Conservation (phyloP, 2,888 invertebrate genomes). For the Andrena bucephala region DNA sequence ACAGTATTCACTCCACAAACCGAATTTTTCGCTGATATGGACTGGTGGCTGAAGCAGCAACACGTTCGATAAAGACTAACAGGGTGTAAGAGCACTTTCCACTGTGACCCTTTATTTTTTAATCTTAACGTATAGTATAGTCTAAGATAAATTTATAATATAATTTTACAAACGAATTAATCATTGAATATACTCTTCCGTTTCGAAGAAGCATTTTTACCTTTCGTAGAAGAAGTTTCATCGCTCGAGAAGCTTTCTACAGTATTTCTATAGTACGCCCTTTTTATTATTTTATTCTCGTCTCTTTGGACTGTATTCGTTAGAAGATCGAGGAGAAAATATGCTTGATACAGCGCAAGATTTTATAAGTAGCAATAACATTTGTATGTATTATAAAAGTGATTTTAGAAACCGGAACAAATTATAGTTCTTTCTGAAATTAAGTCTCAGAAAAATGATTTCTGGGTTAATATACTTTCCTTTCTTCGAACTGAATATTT, state of each 20-base stretch:
- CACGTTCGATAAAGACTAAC: not conserved
- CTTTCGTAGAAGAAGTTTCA: not conserved
- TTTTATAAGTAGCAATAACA: not conserved
- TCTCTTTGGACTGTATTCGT: not conserved
- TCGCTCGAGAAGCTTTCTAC: not conserved
- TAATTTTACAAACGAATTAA: constrained; percentile 5
- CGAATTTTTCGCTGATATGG: not conserved
- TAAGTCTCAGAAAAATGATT: not conserved
- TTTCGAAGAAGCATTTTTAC: constrained; percentile 3
- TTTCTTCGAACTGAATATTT: no score
- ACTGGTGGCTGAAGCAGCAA: not conserved
- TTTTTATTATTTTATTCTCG: not conserved
- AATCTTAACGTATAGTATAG: not conserved
- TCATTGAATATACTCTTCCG: not conserved
- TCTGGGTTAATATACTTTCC: no score
- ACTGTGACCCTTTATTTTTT: not conserved
- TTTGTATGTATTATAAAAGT: not conserved
- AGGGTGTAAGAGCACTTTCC: not conserved
- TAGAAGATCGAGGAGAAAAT: not conserved
- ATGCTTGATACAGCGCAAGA: not conserved
- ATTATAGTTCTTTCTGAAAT: not conserved
- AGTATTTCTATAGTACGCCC: not conserved
- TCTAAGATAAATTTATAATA: not conserved
- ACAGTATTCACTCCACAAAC: not conserved
- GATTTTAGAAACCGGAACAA: not conserved